Percentiles rank a stretch among this genome's conserved stretches.
Conservation (phyloP, 2,113 vertebrate genomes). For the Sander vitreus region DNA sequence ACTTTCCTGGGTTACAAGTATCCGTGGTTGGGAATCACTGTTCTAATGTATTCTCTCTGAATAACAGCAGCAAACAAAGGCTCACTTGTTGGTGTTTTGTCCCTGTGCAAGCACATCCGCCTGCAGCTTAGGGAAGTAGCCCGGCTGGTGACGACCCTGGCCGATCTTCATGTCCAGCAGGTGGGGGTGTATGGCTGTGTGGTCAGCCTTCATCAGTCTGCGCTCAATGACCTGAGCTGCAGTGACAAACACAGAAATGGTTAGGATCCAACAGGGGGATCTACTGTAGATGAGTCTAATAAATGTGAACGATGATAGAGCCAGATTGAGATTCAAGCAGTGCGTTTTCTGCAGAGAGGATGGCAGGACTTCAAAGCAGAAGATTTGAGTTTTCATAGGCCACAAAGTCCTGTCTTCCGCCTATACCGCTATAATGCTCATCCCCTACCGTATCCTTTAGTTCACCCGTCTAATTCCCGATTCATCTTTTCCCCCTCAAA, state of each 20-base stretch:
- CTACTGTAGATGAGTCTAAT: neutral
- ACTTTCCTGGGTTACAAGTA: neutral
- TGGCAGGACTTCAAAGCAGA: constrained; percentile 58
- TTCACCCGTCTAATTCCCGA: constrained; percentile 1
- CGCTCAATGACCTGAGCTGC: constrained; percentile 93
- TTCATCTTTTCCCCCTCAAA: neutral
- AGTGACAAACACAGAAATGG: constrained; percentile 32
- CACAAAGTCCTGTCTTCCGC: constrained; percentile 42
- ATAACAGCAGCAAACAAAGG: neutral
- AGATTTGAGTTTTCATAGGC: constrained; percentile 51
- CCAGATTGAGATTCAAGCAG: neutral
- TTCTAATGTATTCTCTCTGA: neutral
- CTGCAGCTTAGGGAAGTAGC: constrained; percentile 96
- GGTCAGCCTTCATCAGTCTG: constrained; percentile 94
- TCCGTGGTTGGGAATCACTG: neutral
- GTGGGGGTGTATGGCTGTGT: constrained; percentile 96
- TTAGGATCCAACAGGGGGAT: neutral
- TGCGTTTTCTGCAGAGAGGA: constrained; percentile 22
- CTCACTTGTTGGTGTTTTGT: constrained; percentile 96
- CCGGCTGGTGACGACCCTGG: constrained; percentile 95
- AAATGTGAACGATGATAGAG: constrained; percentile 2
- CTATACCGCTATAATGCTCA: constrained; percentile 23
- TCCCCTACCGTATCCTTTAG: neutral
- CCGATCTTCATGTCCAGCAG: constrained; percentile 98
- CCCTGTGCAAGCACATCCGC: constrained; percentile 91